These are phyloP conservation scores for Gallinago undulata DNA, from an alignment of 2,113 vertebrate genomes.

Conservation along the genomic window DNA sequence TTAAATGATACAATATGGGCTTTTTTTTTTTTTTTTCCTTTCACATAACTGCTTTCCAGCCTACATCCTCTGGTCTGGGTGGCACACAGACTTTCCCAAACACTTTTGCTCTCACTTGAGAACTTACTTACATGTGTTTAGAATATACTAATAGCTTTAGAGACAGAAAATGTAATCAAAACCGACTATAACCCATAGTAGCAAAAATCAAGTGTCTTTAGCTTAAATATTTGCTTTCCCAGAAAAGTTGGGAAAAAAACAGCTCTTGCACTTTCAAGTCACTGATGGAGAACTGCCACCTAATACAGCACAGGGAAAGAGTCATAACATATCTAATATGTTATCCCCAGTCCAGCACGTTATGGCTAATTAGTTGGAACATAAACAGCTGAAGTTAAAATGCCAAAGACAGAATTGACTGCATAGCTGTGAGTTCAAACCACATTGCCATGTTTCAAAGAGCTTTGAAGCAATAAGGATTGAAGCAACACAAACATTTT, in stretches of 20 bases:
- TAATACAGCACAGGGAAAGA: slow-evolving; percentile 8
- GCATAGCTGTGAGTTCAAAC: not conserved
- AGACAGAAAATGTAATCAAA: slow-evolving; percentile 36
- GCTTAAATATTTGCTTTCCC: slow-evolving; percentile 23
- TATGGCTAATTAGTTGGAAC: slow-evolving; percentile 26
- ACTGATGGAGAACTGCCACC: not conserved
- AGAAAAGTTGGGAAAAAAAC: not conserved
- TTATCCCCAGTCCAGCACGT: not conserved
- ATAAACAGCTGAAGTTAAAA: slow-evolving; percentile 48
- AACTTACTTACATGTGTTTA: slow-evolving; percentile 24
- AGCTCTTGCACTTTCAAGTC: not conserved
- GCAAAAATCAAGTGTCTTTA: slow-evolving; percentile 8
- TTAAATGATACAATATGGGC: slow-evolving; percentile 3
- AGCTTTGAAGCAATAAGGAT: not conserved
- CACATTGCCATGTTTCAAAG: not conserved
- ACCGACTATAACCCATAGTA: not conserved
- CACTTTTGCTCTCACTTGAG: slow-evolving; percentile 7
- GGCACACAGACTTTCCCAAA: slow-evolving; percentile 2
- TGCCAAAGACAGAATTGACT: not conserved
- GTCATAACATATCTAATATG: not conserved
- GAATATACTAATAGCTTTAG: slow-evolving; percentile 5
- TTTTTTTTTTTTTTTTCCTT: not conserved
- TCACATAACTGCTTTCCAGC: not conserved
- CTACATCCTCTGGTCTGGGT: not conserved
- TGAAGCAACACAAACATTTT: not conserved